Percentiles rank a stretch among this genome's conserved stretches.
Conservation (phyloP, 2,888 invertebrate species). For the Parelbella ahira region DNA sequence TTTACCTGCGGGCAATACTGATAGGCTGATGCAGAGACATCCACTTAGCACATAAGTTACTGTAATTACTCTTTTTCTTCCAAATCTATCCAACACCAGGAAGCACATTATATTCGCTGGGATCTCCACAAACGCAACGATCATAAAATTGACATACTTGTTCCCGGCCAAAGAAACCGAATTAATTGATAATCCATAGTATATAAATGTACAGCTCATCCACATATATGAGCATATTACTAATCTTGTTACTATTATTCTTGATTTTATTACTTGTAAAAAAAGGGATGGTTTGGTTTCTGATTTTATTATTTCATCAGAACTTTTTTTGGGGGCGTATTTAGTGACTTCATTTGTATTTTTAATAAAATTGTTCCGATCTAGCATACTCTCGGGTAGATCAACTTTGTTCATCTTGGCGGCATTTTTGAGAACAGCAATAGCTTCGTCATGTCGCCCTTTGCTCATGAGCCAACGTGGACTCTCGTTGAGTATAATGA, state of each 20-base stretch:
- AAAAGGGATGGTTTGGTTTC: no score
- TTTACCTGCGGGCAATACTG: slow-evolving; percentile 26
- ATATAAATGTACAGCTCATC: slow-evolving; percentile 85
- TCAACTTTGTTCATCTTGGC: slow-evolving; percentile 74
- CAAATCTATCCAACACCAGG: slow-evolving; percentile 42
- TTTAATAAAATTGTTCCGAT: no score
- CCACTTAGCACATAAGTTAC: slow-evolving; percentile 9
- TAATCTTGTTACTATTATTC: slow-evolving; percentile 64
- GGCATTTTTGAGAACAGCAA: slow-evolving; percentile 75
- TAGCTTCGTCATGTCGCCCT: slow-evolving; percentile 78
- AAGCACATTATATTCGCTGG: slow-evolving; percentile 46
- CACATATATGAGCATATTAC: slow-evolving; percentile 83
- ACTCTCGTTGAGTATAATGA: slow-evolving; percentile 83
- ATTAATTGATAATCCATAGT: slow-evolving; percentile 85
- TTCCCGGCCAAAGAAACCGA: slow-evolving; percentile 84
- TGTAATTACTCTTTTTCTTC: slow-evolving; percentile 33
- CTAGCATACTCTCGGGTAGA: no score
- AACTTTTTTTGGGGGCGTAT: no score
- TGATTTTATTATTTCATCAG: no score
- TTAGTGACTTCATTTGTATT: no score
- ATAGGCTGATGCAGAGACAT: slow-evolving; percentile 11
- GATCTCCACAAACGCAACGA: slow-evolving; percentile 79
- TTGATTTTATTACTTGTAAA: slow-evolving; percentile 61
- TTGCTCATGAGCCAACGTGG: slow-evolving; percentile 84
- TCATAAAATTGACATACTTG: slow-evolving; percentile 84